Evolutionary conservation across 1,140 invertebrate genomes (phyloP).

Genomic region (Metopolophium dirhodum): DNA sequence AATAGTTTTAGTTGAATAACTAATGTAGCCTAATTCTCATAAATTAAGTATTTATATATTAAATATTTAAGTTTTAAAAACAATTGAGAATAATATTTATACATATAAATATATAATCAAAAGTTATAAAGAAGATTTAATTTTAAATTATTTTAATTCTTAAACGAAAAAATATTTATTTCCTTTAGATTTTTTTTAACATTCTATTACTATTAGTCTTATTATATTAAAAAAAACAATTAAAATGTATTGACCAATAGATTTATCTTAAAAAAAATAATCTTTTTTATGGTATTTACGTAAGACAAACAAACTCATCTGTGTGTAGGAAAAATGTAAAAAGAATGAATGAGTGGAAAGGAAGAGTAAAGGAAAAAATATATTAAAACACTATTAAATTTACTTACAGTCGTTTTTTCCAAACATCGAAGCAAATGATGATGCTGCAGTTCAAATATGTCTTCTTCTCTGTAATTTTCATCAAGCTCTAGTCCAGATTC

Average conservation of each 20-base stretch:
- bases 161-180: neutral
- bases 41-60: neutral
- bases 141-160: neutral
- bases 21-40: neutral
- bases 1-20: neutral
- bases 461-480: slow-evolving; percentile 88
- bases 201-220: neutral
- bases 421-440: slow-evolving; percentile 97
- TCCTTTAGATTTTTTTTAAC: neutral
- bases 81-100: neutral
- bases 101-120: neutral
- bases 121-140: neutral
- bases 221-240: neutral
- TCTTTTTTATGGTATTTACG: neutral
- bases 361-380: slow-evolving; percentile 19
- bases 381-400: slow-evolving; percentile 2
- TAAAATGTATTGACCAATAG: neutral
- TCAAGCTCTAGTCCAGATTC: slow-evolving; percentile 89
- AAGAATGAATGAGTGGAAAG: neutral
- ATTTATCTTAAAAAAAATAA: neutral
- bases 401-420: slow-evolving; percentile 94
- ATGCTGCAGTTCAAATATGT: slow-evolving; percentile 99
- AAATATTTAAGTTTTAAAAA: neutral
- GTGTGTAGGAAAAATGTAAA: slow-evolving; percentile 11
- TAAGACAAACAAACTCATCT: neutral